Percentiles rank a stretch among this genome's conserved stretches.
Conservation (phyloP, 2,888 invertebrate species). For the Pilophorus perplexus region DNA sequence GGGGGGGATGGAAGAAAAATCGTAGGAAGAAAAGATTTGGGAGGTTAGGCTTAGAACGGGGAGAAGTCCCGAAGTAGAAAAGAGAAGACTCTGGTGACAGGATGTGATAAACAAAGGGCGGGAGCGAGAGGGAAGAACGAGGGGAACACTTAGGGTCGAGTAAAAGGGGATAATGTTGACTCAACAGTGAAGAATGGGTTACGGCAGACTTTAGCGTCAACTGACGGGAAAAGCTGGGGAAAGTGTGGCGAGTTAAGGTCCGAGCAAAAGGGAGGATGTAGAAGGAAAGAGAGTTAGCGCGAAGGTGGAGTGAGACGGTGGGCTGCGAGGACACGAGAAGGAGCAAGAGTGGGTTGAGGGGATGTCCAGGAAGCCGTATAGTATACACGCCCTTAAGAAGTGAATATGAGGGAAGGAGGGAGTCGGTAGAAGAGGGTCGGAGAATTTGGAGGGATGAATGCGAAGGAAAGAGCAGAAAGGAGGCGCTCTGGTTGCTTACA, state of each 20-base stretch:
- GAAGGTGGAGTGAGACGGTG: no score
- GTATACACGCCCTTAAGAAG: conserved; percentile 14
- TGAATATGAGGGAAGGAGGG: not conserved
- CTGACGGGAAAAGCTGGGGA: conserved; percentile 26
- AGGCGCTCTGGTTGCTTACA: conserved; percentile 20
- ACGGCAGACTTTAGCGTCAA: conserved; percentile 25
- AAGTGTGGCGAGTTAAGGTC: not conserved
- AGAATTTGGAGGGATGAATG: conserved; percentile 15
- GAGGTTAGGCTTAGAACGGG: not conserved
- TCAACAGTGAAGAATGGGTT: conserved; percentile 30
- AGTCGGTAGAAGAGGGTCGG: not conserved
- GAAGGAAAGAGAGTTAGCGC: not conserved
- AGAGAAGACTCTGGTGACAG: conserved; percentile 12
- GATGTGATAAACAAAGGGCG: conserved; percentile 24
- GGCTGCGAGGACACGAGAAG: no score
- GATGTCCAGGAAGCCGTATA: conserved; percentile 16
- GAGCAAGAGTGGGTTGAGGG: conserved; percentile 1
- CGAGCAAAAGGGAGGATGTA: not conserved
- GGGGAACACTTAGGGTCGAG: not conserved
- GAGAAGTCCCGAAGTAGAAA: not conserved
- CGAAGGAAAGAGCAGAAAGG: conserved; percentile 22
- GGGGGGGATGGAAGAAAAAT: conserved; percentile 14
- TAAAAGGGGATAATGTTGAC: conserved; percentile 21
- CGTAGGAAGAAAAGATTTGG: conserved; percentile 9
- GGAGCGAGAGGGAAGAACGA: not conserved